phyloP scores from a whole-genome alignment of 2,797 vertebrate genomes.

The Falco rusticolus region DNA sequence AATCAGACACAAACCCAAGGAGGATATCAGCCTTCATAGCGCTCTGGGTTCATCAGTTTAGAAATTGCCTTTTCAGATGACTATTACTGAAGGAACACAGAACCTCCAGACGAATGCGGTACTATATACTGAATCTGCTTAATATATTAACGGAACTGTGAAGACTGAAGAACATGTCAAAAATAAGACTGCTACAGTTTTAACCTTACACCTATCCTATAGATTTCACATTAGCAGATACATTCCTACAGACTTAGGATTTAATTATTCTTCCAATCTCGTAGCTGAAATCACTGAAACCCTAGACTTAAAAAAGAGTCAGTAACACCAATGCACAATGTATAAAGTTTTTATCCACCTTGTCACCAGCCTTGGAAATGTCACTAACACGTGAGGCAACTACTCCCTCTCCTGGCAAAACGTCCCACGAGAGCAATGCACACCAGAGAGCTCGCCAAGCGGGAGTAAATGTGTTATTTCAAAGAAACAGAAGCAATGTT shows the following conservation, averaged over 20 bases:
- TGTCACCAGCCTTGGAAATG: neutral
- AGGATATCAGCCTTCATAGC: accelerated
- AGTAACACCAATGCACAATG: neutral
- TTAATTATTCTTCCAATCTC: neutral
- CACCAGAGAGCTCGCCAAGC: neutral
- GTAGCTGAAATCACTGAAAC: neutral
- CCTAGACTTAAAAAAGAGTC: neutral
- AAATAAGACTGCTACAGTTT: neutral
- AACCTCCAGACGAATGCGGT: neutral
- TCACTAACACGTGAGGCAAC: neutral
- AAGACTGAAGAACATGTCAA: neutral
- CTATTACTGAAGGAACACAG: neutral
- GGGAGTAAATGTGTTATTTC: neutral
- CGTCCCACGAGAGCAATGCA: neutral
- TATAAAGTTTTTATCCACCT: neutral
- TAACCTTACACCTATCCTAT: neutral
- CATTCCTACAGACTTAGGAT: neutral
- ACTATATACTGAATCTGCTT: neutral
- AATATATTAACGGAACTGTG: neutral
- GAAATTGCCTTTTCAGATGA: neutral
- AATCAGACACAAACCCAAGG: neutral
- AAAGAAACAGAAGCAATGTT: neutral
- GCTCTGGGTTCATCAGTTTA: neutral
- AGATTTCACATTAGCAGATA: neutral
- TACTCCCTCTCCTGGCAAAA: conserved; percentile 68